phyloP scores from a whole-genome alignment of 1,140 invertebrate genomes.

The Diorhabda carinulata region DNA sequence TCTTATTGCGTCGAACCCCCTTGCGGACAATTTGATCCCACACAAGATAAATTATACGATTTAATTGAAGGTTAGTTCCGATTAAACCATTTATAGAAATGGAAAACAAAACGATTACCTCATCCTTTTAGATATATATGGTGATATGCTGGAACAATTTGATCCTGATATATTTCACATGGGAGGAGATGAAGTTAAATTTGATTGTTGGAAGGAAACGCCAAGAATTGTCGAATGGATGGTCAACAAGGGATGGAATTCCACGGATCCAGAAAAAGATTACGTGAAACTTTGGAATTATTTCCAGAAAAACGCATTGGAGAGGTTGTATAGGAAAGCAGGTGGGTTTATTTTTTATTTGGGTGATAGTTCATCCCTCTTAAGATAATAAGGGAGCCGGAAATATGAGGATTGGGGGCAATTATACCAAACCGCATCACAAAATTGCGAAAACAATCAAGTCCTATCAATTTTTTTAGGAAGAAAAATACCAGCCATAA shows the following conservation, averaged over 20 bases:
- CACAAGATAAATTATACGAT: constrained; percentile 68
- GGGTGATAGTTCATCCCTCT: no score
- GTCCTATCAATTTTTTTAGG: constrained; percentile 22
- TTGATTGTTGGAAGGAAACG: constrained; percentile 74
- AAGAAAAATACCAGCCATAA: constrained; percentile 59
- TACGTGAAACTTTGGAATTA: constrained; percentile 73
- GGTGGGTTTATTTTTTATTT: neutral
- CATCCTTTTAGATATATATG: constrained; percentile 41
- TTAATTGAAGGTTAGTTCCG: constrained; percentile 57
- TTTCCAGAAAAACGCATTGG: constrained; percentile 66
- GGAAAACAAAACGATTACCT: no score
- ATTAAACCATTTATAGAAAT: no score
- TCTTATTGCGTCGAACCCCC: constrained; percentile 79
- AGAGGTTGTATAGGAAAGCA: constrained; percentile 53
- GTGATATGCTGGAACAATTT: constrained; percentile 56
- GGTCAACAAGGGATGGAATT: constrained; percentile 56
- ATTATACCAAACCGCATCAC: no score
- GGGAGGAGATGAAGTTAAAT: constrained; percentile 78
- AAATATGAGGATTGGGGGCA: no score
- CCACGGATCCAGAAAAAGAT: constrained; percentile 52
- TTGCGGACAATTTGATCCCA: constrained; percentile 81
- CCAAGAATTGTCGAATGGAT: constrained; percentile 67
- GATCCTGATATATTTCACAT: constrained; percentile 79
- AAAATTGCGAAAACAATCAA: no score
- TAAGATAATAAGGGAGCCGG: no score